These are phyloP conservation scores for Mycteria americana DNA, from an alignment of 2,797 vertebrate species.

Conservation along the genomic window DNA sequence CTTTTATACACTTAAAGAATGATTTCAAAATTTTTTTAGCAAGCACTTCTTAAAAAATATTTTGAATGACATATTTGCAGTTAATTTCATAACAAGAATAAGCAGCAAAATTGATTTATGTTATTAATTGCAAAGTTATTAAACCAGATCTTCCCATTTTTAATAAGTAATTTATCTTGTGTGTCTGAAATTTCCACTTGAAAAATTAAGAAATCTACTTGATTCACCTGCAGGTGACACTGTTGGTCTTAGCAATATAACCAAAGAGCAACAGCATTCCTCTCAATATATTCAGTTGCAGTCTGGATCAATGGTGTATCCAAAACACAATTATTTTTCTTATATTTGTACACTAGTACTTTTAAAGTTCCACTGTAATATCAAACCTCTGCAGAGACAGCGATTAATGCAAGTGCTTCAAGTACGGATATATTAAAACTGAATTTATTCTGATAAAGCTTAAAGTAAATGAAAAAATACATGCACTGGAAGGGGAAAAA, in stretches of 20 bases:
- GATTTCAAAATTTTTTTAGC: neutral
- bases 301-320: conserved; percentile 37
- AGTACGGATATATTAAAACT: conserved; percentile 4
- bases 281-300: neutral
- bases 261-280: neutral
- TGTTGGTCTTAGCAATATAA: conserved; percentile 63
- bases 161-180: neutral
- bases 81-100: neutral
- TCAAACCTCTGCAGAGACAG: conserved; percentile 15
- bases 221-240: conserved; percentile 74
- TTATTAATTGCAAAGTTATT: neutral
- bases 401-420: conserved; percentile 38
- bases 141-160: neutral
- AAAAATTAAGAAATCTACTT: conserved; percentile 11
- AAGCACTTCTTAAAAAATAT: neutral
- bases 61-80: neutral
- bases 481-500: neutral
- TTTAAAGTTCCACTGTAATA: neutral
- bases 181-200: neutral
- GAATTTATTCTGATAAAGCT: conserved; percentile 32
- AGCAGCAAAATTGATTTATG: neutral
- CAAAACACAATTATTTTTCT: conserved; percentile 32
- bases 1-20: neutral
- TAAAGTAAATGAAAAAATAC: conserved; percentile 12
- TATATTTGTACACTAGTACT: neutral